Base-by-base conservation (phyloP, 2,888 invertebrate genomes). In the Zootermopsis nevadensis region DNA sequence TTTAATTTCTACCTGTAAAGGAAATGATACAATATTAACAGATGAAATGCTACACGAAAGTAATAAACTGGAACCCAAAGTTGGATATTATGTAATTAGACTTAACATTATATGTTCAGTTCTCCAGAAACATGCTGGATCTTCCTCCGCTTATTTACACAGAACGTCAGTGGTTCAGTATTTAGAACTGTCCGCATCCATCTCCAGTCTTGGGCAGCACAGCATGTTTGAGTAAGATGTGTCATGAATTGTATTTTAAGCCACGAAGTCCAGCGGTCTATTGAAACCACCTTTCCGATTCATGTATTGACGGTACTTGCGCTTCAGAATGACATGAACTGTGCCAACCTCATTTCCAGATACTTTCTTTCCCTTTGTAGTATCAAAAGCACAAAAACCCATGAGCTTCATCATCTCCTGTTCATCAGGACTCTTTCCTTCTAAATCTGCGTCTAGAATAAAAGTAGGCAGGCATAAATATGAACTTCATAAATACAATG, bases 241-340 rank as follows among this genome's bases (percentile, higher is more conserved):
- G 15, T 67, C 31, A 67, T 27, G 76, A 38, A 42, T 27, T 42
- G 15, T 19, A 67, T 42, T 80, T 90, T 91, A 97, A 86, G 98
- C 97, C 86, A 99, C 98, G 91, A 98, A 98, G 90, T 99, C 99
- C 86, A 99, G 91, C 67, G 99, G 99, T 88, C 99, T 93, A 90
- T 99, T 99, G 90, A 99, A 99, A 82, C 99, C 99, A 85, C 99
- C 99, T 90, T 98, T 98, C 85, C 99, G 93, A 90, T 99, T 99
- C 99, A 99, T 99, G 89, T 99, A 99, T 91, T 99, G 99, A 87
- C 99, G 94, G 89, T 98, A 99, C 91, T 98, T 97, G 87, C 99
- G 92, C 91, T 99, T 98, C 84, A 98, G 93, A 85, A 98, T 97
- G 83, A 99, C 97, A 89, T 99, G 98, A 85, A 98, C 98, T 42